Conservation (phyloP, 2,797 vertebrate genomes). For the Liasis olivaceus region DNA sequence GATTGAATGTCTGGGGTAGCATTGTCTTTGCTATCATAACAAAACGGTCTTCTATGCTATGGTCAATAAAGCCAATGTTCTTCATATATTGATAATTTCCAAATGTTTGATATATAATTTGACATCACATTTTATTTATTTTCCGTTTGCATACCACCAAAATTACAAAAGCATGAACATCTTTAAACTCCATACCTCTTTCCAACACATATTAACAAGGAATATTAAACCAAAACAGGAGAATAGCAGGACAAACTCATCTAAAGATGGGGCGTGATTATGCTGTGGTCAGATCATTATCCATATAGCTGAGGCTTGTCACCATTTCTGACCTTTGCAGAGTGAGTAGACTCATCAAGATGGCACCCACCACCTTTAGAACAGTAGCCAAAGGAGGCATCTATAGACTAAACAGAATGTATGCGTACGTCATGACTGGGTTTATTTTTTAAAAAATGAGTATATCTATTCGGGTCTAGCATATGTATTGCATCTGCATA, state of each 20-base stretch:
- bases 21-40: background rate
- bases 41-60: background rate
- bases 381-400: background rate
- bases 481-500: background rate
- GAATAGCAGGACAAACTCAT: background rate
- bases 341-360: background rate
- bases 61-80: background rate
- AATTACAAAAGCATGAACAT: background rate
- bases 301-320: background rate
- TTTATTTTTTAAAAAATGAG: background rate
- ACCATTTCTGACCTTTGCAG: background rate
- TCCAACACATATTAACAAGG: background rate
- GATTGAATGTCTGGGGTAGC: background rate
- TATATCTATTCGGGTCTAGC: background rate
- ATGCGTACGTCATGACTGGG: background rate
- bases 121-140: background rate
- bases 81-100: background rate
- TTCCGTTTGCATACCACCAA: background rate
- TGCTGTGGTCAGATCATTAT: background rate
- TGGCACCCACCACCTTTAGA: background rate
- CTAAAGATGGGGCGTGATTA: background rate
- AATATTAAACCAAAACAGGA: background rate
- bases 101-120: background rate
- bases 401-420: background rate
- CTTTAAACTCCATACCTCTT: background rate